Base-by-base conservation (phyloP, 1,140 invertebrate genomes). In the Cydia amplana region DNA sequence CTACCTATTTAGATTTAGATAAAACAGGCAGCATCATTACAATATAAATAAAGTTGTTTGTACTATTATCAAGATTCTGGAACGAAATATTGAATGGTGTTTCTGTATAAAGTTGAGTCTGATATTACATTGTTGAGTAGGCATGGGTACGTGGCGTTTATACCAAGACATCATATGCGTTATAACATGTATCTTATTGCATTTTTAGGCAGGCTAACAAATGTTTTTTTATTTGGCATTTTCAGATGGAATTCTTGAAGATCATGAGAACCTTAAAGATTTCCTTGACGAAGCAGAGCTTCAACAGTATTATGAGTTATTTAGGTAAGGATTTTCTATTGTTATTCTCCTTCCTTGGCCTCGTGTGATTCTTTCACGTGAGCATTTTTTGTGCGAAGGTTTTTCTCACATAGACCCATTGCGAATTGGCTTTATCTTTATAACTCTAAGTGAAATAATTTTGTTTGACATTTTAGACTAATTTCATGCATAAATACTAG, bases 261-360 rank as follows among this genome's bases (percentile, higher is more conserved):
- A 87, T 72, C 83, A 83, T 80, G 85, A 87, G 49, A 84, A 82
- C 74, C 77, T 92, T 32, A 87, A 87, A 76, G 85, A 86, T 67
- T 91, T 92, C 81, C 86, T 92, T 55, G 84, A 87, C 81, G 85
- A 91, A 83, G 90, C 89, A 20, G 90, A 92, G 63, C 82, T 92
- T 32, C 79, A 81, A 73, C 90, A 91, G 75, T 91, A 92, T 83
- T 88, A 85, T 80, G 88, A 87, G 74, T 80, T 87, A 74, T 91
- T 92, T 79, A 91, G 89, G 91, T 92, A 86, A 83, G 74, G 65
- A 67, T 67, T 72, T 78, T 67, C 20, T 73, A 32, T 80, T 75
- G 51, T 65, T 64, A 46, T 74, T 23, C 70, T 43, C 49, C n/a
- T 73, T 72, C 18, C 40, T 70, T 72, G 25, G 64, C 25, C 18